phyloP scores from a whole-genome alignment of 2,113 vertebrate genomes.

The Zosterops hypoxanthus region DNA sequence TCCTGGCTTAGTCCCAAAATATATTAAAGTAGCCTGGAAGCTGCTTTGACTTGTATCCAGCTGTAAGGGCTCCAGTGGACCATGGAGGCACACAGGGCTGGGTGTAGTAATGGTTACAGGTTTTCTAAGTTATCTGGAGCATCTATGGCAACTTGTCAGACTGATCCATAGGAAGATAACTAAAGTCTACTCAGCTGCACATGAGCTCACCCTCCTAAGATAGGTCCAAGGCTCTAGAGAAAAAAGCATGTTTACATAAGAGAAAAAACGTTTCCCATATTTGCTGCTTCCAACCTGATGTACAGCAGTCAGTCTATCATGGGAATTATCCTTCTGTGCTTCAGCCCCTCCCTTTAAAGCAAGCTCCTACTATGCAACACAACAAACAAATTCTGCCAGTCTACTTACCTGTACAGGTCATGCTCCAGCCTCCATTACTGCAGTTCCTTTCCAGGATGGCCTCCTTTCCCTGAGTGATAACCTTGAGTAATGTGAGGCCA shows the following conservation, averaged over 20 bases:
- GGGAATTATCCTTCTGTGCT: neutral
- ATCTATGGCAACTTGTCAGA: neutral
- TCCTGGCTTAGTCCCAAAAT: neutral
- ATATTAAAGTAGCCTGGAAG: neutral
- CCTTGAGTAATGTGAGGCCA: neutral
- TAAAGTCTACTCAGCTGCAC: neutral
- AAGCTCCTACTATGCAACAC: neutral
- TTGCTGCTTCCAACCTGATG: neutral
- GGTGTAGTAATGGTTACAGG: neutral
- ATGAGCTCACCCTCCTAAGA: constrained; percentile 9
- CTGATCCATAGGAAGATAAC: constrained; percentile 3
- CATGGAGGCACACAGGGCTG: neutral
- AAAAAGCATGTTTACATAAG: constrained; percentile 1
- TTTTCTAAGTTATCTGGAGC: neutral
- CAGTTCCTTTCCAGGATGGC: neutral
- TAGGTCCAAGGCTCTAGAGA: neutral
- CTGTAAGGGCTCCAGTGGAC: neutral
- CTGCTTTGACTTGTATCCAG: neutral
- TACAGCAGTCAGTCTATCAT: neutral
- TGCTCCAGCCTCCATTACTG: neutral
- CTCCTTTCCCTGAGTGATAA: neutral
- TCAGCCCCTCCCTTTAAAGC: neutral
- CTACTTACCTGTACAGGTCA: neutral
- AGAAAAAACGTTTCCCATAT: neutral
- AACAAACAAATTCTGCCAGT: neutral